Evolutionary conservation across 2,797 vertebrate genomes (phyloP).

Genomic region (Microctenopoma steveboyesi): DNA sequence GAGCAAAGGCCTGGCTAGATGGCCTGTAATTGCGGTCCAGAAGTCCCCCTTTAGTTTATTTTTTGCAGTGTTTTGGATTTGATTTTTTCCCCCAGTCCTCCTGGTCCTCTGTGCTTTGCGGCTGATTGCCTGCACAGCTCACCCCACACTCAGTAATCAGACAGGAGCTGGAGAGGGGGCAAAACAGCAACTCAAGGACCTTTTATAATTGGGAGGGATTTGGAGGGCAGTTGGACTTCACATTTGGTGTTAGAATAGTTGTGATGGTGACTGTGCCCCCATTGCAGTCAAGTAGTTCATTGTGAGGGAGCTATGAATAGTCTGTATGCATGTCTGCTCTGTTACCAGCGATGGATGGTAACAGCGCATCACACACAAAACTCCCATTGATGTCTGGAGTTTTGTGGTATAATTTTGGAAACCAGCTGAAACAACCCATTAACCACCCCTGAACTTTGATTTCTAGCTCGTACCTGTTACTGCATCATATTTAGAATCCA

Average conservation of each 20-base stretch:
- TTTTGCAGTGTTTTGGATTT: conserved; percentile 82
- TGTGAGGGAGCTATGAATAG: conserved; percentile 60
- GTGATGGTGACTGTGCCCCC: conserved; percentile 60
- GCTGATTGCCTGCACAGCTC: conserved; percentile 83
- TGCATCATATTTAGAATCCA: too few species aligned
- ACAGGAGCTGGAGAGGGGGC: conserved; percentile 78
- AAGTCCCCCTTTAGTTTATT: conserved; percentile 82
- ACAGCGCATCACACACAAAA: too few species aligned
- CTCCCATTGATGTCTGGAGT: conserved; percentile 29
- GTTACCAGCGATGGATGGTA: conserved; percentile 3
- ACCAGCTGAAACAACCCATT: conserved; percentile 27
- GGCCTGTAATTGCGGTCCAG: conserved; percentile 84
- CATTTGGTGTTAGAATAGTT: conserved; percentile 77
- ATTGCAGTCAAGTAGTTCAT: conserved; percentile 63
- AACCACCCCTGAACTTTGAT: conserved; percentile 6
- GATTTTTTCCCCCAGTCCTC: conserved; percentile 65
- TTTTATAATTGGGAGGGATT: conserved; percentile 85
- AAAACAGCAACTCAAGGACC: conserved; percentile 83
- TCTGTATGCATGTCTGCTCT: conserved; percentile 34
- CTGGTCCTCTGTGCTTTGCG: conserved; percentile 75
- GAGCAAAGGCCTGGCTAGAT: conserved; percentile 79
- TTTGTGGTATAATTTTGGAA: conserved; percentile 28
- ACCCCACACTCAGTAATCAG: conserved; percentile 85
- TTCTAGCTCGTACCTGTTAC: conserved; percentile 3
- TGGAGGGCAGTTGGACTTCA: conserved; percentile 79